phyloP scores from a whole-genome alignment of 2,888 invertebrate species.

The Laothoe populi region DNA sequence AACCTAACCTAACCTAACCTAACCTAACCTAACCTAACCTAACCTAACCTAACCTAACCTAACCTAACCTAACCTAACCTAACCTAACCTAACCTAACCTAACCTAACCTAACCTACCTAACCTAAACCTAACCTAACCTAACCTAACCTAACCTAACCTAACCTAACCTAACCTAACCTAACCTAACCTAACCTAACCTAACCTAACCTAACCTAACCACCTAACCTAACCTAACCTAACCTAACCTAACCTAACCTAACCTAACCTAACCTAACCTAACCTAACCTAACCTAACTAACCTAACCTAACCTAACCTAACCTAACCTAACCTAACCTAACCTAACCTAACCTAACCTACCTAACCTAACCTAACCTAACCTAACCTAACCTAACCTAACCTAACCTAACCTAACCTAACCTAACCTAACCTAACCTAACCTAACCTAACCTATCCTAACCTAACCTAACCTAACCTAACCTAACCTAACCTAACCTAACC shows the following conservation, averaged over 20 bases:
- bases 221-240: constrained; percentile 35
- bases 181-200: constrained; percentile 36
- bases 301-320: constrained; percentile 38
- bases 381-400: constrained; percentile 34
- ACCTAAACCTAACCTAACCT: constrained; percentile 37
- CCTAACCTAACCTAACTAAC: constrained; percentile 36
- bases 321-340: constrained; percentile 34
- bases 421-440: constrained; percentile 33
- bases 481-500: constrained; percentile 32
- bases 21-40: constrained; percentile 40
- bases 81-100: constrained; percentile 34
- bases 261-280: constrained; percentile 37
- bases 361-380: constrained; percentile 33
- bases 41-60: constrained; percentile 37
- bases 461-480: constrained; percentile 32
- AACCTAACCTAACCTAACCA: constrained; percentile 34
- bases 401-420: constrained; percentile 32
- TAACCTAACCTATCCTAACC: constrained; percentile 33
- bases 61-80: constrained; percentile 36
- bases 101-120: constrained; percentile 34
- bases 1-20: constrained; percentile 39
- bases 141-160: constrained; percentile 38
- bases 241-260: constrained; percentile 37
- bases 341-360: constrained; percentile 32
- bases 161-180: constrained; percentile 39